Evolutionary conservation across 2,888 invertebrate genomes (phyloP).

Genomic region (Drosophila meridiana): DNA sequence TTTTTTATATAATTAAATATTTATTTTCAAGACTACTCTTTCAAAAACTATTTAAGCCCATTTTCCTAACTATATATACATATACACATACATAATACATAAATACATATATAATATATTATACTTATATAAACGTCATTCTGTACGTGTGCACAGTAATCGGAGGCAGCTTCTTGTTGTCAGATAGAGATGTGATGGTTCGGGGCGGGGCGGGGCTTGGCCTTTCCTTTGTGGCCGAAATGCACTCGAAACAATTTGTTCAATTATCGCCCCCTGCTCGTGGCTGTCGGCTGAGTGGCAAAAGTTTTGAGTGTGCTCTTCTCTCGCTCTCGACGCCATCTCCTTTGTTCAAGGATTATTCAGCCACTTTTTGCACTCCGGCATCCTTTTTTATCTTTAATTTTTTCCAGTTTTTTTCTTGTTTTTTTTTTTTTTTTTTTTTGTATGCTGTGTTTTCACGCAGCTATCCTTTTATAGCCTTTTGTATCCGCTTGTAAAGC

Average conservation of each 20-base stretch:
- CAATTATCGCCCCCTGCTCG: conserved; percentile 66
- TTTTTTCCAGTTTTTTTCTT: conserved; percentile 3
- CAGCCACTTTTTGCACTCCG: conserved; percentile 63
- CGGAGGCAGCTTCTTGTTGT: conserved; percentile 24
- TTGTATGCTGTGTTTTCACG: conserved; percentile 1
- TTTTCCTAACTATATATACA: neutral
- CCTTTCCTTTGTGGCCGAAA: conserved; percentile 54
- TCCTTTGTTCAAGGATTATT: conserved; percentile 47
- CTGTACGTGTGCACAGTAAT: conserved; percentile 2
- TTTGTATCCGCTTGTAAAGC: conserved; percentile 78
- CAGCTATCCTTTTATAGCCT: conserved; percentile 60
- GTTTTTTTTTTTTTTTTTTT: conserved; percentile 13
- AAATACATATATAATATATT: neutral
- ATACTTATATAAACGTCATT: neutral
- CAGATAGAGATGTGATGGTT: neutral
- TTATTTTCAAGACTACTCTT: too few species aligned
- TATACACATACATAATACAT: conserved; percentile 5
- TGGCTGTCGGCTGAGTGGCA: conserved; percentile 54
- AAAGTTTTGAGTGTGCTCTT: conserved; percentile 65
- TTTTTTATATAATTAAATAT: too few species aligned
- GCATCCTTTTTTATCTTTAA: conserved; percentile 44
- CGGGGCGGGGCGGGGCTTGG: conserved; percentile 2
- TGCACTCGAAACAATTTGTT: conserved; percentile 81
- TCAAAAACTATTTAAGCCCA: too few species aligned
- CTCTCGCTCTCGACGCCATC: conserved; percentile 18